phyloP scores from a whole-genome alignment of 2,113 vertebrate species.

The Mastomys coucha region DNA sequence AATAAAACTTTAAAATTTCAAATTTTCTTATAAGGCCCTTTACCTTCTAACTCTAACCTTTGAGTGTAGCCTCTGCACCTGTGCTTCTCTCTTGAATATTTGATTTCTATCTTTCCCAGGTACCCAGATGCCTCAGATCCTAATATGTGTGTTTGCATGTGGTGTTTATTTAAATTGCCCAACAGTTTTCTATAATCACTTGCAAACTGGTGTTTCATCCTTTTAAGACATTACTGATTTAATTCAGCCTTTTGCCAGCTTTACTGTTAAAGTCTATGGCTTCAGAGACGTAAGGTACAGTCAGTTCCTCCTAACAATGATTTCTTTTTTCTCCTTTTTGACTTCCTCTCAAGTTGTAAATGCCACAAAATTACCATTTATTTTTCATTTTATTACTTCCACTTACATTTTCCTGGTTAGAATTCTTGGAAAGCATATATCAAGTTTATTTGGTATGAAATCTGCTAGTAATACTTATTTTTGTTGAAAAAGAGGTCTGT shows the following conservation, averaged over 20 bases:
- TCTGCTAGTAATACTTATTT: slow-evolving; percentile 7
- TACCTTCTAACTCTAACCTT: not conserved
- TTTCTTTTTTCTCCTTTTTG: not conserved
- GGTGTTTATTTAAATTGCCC: not conserved
- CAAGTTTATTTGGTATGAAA: slow-evolving; percentile 12
- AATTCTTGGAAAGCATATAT: slow-evolving; percentile 9
- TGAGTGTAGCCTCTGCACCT: not conserved
- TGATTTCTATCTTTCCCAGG: not conserved
- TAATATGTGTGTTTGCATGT: not conserved
- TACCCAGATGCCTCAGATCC: not conserved
- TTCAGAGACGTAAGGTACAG: not conserved
- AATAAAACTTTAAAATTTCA: not conserved
- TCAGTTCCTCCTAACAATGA: not conserved
- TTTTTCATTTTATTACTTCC: not conserved
- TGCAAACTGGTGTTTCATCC: not conserved
- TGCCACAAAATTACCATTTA: no score
- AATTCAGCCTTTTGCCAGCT: not conserved
- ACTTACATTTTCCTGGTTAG: slow-evolving; percentile 4
- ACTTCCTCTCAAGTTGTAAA: not conserved
- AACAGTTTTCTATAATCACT: not conserved
- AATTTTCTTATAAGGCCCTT: not conserved
- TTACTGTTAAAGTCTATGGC: not conserved
- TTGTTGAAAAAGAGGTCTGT: not conserved
- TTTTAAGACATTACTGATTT: not conserved
- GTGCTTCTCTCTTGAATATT: not conserved